phyloP scores from a whole-genome alignment of 2,888 invertebrate species.

The Aproaerema taeniolella region DNA sequence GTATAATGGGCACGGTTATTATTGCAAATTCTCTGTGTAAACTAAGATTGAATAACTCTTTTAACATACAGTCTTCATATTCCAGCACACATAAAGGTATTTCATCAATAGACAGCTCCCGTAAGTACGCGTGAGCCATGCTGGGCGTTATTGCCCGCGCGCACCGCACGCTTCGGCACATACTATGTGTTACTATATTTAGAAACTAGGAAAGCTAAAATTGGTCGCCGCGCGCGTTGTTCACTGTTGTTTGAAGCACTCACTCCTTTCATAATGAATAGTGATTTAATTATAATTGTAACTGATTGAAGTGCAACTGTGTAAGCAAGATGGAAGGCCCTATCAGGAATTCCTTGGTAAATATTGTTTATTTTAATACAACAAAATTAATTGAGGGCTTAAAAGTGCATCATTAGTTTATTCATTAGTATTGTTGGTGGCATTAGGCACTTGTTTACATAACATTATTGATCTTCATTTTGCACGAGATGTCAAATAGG shows the following conservation, averaged over 20 bases:
- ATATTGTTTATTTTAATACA: neutral
- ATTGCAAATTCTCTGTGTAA: no score
- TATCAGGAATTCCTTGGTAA: conserved; percentile 2
- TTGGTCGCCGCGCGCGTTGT: conserved; percentile 38
- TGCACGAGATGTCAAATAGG: neutral
- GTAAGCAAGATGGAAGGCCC: conserved; percentile 2
- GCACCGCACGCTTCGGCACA: conserved; percentile 32
- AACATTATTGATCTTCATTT: neutral
- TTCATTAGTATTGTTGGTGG: neutral
- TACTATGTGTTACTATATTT: conserved; percentile 50
- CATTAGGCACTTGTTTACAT: conserved; percentile 4
- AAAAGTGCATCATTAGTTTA: neutral
- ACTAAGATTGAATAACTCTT: no score
- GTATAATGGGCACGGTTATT: conserved; percentile 13
- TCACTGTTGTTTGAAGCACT: conserved; percentile 13
- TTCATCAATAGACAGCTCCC: conserved; percentile 59
- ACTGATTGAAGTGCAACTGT: neutral
- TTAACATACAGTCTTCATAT: conserved; percentile 47
- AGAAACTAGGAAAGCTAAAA: conserved; percentile 65
- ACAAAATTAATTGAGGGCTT: no score
- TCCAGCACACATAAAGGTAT: conserved; percentile 73
- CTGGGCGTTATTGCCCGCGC: conserved; percentile 17
- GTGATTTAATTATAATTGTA: neutral
- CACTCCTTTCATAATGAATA: conserved; percentile 1
- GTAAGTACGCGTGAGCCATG: conserved; percentile 57